phyloP scores from a whole-genome alignment of 2,888 invertebrate genomes.

The Scaptomyza polygonia region DNA sequence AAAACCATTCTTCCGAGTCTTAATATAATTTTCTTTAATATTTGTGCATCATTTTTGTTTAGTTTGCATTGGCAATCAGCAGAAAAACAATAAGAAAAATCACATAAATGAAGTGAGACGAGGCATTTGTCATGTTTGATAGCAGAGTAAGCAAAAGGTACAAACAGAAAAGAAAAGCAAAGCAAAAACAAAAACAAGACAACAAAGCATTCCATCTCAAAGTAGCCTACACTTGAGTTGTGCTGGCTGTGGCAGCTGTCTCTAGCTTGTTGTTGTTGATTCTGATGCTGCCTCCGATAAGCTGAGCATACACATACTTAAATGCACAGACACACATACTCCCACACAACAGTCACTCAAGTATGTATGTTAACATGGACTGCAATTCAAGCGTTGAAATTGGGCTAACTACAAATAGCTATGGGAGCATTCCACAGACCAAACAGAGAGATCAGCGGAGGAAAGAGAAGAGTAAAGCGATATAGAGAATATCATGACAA shows the following conservation, averaged over 20 bases:
- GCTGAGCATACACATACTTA: slow-evolving; percentile 52
- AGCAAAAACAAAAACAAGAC: neutral
- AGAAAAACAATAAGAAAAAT: neutral
- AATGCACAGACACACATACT: slow-evolving; percentile 8
- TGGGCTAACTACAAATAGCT: slow-evolving; percentile 70
- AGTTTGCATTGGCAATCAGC: slow-evolving; percentile 48
- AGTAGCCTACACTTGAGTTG: slow-evolving; percentile 35
- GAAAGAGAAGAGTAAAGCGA: neutral
- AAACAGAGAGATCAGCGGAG: neutral
- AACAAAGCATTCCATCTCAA: slow-evolving; percentile 31
- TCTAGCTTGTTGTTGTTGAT: slow-evolving; percentile 31
- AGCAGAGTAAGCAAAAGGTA: slow-evolving; percentile 4
- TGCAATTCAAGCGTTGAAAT: slow-evolving; percentile 80
- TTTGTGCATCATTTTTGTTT: slow-evolving; percentile 28
- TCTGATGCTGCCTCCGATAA: slow-evolving; percentile 70
- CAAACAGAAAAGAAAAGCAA: neutral
- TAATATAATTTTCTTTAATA: slow-evolving; percentile 16
- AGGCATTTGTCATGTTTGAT: neutral
- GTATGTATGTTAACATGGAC: slow-evolving; percentile 28
- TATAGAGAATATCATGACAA: neutral
- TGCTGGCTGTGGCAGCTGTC: slow-evolving; percentile 40
- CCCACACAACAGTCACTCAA: slow-evolving; percentile 3
- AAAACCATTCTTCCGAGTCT: neutral
- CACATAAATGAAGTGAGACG: neutral
- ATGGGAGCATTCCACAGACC: slow-evolving; percentile 25